phyloP scores from a whole-genome alignment of 2,113 vertebrate species.

The Otis tarda region DNA sequence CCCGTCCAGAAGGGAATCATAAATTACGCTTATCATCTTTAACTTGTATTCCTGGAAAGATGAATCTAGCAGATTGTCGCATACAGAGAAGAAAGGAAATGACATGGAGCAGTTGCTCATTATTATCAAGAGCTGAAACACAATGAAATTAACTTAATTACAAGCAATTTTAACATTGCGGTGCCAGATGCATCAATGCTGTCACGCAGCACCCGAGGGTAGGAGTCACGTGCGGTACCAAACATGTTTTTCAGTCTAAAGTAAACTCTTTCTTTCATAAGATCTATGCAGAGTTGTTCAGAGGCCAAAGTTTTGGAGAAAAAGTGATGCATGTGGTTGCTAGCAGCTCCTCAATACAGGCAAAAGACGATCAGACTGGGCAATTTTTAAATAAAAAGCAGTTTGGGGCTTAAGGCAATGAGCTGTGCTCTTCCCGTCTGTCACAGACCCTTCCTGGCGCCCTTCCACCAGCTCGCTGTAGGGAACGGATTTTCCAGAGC shows the following conservation, averaged over 20 bases:
- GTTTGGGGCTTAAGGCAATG: neutral
- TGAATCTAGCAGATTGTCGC: neutral
- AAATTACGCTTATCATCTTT: slow-evolving; percentile 16
- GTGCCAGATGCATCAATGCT: neutral
- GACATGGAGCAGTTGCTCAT: neutral
- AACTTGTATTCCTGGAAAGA: neutral
- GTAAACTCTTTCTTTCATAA: neutral
- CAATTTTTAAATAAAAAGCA: neutral
- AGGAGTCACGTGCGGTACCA: neutral
- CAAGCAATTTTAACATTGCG: neutral
- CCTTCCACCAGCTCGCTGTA: neutral
- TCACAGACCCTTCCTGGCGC: neutral
- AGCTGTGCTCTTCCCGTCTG: neutral
- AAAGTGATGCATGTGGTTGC: neutral
- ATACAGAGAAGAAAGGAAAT: neutral
- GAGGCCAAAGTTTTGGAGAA: neutral
- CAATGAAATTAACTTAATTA: neutral
- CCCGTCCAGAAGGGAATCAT: neutral
- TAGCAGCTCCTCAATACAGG: neutral
- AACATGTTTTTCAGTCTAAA: neutral
- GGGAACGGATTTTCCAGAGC: neutral
- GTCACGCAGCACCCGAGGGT: neutral
- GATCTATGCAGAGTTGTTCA: neutral
- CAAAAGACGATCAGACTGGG: neutral
- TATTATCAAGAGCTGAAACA: neutral